Percentiles rank a stretch among this genome's conserved stretches.
Conservation (phyloP, 2,113 vertebrate genomes). For the Muscicapa adusta region DNA sequence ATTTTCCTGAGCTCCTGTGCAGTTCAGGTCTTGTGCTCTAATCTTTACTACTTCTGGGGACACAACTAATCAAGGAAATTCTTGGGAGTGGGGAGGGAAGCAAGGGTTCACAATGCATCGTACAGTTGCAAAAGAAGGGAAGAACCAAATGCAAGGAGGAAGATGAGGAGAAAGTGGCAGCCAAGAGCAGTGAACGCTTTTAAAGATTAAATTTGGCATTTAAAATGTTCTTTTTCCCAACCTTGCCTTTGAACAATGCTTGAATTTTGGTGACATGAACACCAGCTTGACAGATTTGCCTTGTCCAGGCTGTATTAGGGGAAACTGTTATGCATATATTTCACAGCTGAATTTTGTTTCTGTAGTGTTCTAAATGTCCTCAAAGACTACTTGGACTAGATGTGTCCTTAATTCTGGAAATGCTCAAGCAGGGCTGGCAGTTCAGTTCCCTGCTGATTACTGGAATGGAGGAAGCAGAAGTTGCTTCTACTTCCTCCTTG, state of each 20-base stretch:
- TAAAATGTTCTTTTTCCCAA: background rate
- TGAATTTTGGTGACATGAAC: background rate
- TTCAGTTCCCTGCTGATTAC: background rate
- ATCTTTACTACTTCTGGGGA: background rate
- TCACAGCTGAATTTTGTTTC: background rate
- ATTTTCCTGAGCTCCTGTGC: background rate
- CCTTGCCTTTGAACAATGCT: background rate
- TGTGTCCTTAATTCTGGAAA: background rate
- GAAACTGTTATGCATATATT: background rate
- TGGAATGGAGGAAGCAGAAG: slow-evolving; percentile 4
- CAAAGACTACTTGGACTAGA: background rate
- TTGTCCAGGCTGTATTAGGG: background rate
- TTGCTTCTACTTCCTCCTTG: background rate
- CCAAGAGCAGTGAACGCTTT: background rate
- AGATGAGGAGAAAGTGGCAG: background rate
- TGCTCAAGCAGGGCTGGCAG: background rate
- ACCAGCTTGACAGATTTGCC: background rate
- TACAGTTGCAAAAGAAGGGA: background rate
- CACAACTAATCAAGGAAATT: background rate
- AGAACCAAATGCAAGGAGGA: background rate
- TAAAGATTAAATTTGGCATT: background rate
- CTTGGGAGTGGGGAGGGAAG: background rate
- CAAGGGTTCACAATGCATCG: background rate
- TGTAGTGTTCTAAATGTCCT: background rate
- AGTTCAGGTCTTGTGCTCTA: background rate